Evolutionary conservation across 2,113 vertebrate species (phyloP), one percentile per base, ranked within the genome.

Genomic region (Ptychochromis oligacanthus): DNA sequence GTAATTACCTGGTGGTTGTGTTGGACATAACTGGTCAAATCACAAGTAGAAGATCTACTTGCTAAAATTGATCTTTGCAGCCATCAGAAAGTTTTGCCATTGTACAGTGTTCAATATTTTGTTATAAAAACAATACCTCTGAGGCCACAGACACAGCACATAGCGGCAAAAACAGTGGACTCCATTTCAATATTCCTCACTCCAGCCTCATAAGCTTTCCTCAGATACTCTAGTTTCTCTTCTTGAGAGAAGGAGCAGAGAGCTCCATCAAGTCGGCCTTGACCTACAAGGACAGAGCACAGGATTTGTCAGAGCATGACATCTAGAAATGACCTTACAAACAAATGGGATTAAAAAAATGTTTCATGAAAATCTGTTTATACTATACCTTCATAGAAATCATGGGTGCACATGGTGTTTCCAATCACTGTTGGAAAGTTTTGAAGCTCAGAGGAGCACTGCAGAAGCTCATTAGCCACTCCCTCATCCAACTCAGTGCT

Each of bases 181-280:
- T 97, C 98, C 96, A 97, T 98, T 90, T 99, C 97, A 0, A 96
- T 97, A 79, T 98, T 98, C 91, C 96, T 96, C 80, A 97, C 91
- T 0, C 97, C 94, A 0, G 96, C 95, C 0, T 94, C 91, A 0
- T 97, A 93, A 2, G 97, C 97, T 87, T 96, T 97, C 65, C 90
- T 95, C 85, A 98, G 93, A 85, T 97, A 98, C 58, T 97, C 95
- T 52, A 96, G 76, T 75, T 97, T 98, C 22, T 97, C 96, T 86
- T 96, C 96, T 5, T 87, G 95, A 61, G 97, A 98, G 91, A 97
- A 98, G 20, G 96, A 97, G 84, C 97, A 97, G 40, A 97, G 60
- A 0, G 97, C 97, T 18, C 97, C 95, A 0, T 98, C 97, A 18
- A 97, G 92, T 62, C 96, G 87, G 40, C 97, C 96, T 77, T 97